phyloP scores from a whole-genome alignment of 2,113 vertebrate species.

The Amblyopsis rosae region DNA sequence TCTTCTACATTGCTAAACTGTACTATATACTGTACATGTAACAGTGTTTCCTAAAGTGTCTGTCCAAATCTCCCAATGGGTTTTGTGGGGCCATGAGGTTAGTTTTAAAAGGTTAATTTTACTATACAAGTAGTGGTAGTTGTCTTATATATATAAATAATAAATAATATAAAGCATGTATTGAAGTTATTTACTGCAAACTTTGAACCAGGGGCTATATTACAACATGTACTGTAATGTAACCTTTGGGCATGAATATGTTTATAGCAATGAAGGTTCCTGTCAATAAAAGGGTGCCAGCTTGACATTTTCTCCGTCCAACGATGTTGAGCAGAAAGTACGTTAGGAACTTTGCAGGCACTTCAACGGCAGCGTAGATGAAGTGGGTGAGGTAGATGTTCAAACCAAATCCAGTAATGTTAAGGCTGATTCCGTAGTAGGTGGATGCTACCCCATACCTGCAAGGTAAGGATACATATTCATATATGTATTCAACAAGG shows the following conservation, averaged over 20 bases:
- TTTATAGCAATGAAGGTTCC: conserved; percentile 70
- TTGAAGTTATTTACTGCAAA: not conserved
- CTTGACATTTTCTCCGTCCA: conserved; percentile 64
- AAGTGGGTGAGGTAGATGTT: conserved; percentile 75
- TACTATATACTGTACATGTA: too few relatives aligned
- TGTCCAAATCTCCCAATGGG: too few relatives aligned
- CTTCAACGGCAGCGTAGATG: conserved; percentile 72
- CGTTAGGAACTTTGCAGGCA: conserved; percentile 66
- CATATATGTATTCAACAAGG: too few relatives aligned
- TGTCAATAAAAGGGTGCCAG: conserved; percentile 53
- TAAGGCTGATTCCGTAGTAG: conserved; percentile 77
- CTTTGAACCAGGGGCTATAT: not conserved
- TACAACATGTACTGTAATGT: conserved; percentile 13
- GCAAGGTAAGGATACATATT: conserved; percentile 1
- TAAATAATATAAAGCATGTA: not conserved
- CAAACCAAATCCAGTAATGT: conserved; percentile 71
- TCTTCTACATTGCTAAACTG: too few relatives aligned
- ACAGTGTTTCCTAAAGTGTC: too few relatives aligned
- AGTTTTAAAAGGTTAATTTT: too few relatives aligned
- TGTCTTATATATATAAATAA: too few relatives aligned
- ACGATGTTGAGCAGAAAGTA: conserved; percentile 54
- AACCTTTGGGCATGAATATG: conserved; percentile 71
- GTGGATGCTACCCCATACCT: conserved; percentile 71
- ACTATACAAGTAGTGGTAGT: too few relatives aligned
- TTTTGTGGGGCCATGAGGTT: too few relatives aligned